Evolutionary conservation across 2,888 invertebrate genomes (phyloP).

Genomic region (Eurois occulta): DNA sequence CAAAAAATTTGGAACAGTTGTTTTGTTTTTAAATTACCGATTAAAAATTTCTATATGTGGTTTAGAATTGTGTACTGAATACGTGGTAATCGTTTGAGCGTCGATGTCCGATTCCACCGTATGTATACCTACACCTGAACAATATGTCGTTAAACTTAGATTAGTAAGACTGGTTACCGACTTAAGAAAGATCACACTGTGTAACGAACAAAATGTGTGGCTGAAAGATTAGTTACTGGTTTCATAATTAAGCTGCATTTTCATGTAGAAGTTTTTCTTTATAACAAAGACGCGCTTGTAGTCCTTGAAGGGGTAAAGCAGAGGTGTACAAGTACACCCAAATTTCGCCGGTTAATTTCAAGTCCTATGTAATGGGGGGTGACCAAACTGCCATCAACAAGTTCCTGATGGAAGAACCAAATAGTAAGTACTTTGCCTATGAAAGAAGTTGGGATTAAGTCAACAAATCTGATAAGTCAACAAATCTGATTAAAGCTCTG

Average conservation of each 20-base stretch:
- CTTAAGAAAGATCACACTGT: constrained; percentile 2
- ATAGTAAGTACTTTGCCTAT: too few species aligned
- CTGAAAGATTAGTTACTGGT: not conserved
- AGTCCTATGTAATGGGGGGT: not conserved
- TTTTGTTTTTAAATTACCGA: not conserved
- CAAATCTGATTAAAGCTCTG: too few species aligned
- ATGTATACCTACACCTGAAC: not conserved
- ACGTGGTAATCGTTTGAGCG: not conserved
- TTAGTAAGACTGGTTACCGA: not conserved
- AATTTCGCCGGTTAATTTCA: not conserved
- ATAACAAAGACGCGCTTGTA: not conserved
- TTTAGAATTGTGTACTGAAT: not conserved
- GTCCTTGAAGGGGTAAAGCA: not conserved
- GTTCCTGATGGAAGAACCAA: not conserved
- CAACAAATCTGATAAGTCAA: too few species aligned
- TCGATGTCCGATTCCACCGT: not conserved
- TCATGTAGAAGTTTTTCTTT: not conserved
- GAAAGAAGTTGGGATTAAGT: too few species aligned
- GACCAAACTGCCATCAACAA: not conserved
- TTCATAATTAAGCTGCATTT: constrained; percentile 1
- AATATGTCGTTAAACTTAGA: constrained; percentile 5
- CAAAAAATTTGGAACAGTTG: too few species aligned
- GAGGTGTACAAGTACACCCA: not conserved
- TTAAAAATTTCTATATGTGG: too few species aligned
- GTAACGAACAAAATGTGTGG: constrained; percentile 27